Evolutionary conservation across 1,140 invertebrate genomes (phyloP).

Genomic region (Eciton burchellii): DNA sequence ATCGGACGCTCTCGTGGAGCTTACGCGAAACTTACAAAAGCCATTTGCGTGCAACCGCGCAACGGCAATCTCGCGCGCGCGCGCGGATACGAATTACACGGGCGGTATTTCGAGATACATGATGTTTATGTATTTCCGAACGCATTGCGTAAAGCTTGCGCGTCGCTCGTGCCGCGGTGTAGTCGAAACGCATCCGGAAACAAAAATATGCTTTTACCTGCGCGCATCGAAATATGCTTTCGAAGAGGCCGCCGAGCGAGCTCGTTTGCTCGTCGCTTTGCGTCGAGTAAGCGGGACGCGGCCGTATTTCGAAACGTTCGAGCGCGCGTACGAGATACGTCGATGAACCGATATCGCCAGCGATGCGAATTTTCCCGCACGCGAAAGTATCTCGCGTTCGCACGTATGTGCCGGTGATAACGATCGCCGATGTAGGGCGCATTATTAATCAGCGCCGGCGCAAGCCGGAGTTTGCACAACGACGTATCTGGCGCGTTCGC

Average conservation of each 20-base stretch:
- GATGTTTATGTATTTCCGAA: conserved; percentile 41
- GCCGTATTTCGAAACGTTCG: conserved; percentile 63
- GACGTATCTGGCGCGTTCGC: conserved; percentile 59
- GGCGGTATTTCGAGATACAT: conserved; percentile 33
- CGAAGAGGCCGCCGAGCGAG: not conserved
- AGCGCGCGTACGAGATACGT: conserved; percentile 18
- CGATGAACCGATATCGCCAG: not conserved
- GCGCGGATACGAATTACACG: conserved; percentile 45
- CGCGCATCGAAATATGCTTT: conserved; percentile 52
- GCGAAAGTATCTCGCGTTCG: conserved; percentile 47
- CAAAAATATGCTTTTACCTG: conserved; percentile 60
- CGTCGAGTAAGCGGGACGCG: conserved; percentile 41
- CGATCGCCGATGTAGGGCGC: conserved; percentile 53
- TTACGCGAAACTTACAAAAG: conserved; percentile 18
- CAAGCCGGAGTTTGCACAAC: conserved; percentile 27
- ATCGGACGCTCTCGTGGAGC: not conserved
- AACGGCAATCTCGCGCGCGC: conserved; percentile 13
- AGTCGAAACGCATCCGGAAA: conserved; percentile 27
- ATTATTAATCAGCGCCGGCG: conserved; percentile 68
- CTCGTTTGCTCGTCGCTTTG: conserved; percentile 44
- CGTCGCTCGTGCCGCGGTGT: not conserved
- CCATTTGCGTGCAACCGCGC: conserved; percentile 6
- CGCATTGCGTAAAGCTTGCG: not conserved
- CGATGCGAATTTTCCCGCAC: conserved; percentile 28
- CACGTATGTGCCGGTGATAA: conserved; percentile 58